phyloP scores from a whole-genome alignment of 92 coral and sea anemone genomes.

The Nematostella vectensis region DNA sequence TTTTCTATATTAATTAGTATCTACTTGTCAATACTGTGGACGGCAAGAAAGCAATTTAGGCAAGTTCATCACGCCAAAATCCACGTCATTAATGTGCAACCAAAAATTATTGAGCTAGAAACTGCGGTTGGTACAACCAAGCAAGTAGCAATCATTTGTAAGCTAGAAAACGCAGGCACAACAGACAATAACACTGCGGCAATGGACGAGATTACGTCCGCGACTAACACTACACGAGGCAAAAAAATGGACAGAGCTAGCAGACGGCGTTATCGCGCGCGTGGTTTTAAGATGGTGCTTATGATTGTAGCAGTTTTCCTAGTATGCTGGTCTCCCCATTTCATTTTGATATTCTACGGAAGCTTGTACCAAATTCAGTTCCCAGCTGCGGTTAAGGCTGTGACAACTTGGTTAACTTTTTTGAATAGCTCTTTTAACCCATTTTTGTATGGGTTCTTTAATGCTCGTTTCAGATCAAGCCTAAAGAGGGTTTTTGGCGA shows the following conservation, averaged over 20 bases:
- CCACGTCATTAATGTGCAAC: conserved; percentile 19
- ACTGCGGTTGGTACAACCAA: not conserved
- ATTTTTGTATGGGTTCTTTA: conserved; percentile 72
- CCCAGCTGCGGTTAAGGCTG: conserved; percentile 47
- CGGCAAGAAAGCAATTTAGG: conserved; percentile 74
- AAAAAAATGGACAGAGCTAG: conserved; percentile 3
- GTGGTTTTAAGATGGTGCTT: conserved; percentile 78
- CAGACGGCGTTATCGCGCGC: conserved; percentile 32
- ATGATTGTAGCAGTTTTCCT: conserved; percentile 62
- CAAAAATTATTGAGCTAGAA: conserved; percentile 13
- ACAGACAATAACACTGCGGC: conserved; percentile 29
- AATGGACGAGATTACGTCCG: conserved; percentile 63
- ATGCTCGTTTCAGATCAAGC: conserved; percentile 60
- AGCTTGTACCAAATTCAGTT: conserved; percentile 33
- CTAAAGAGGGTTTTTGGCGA: conserved; percentile 42
- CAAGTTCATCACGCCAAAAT: conserved; percentile 51
- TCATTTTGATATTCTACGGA: conserved; percentile 62
- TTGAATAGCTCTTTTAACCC: conserved; percentile 71
- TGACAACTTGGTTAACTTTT: conserved; percentile 58
- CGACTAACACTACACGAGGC: conserved; percentile 45
- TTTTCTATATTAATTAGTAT: conserved; percentile 52
- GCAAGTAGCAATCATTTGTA: not conserved
- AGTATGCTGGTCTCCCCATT: conserved; percentile 81
- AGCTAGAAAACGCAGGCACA: conserved; percentile 6
- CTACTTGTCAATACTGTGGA: conserved; percentile 63